Conservation (phyloP, 2,888 invertebrate species). For the Pammene fasciana region DNA sequence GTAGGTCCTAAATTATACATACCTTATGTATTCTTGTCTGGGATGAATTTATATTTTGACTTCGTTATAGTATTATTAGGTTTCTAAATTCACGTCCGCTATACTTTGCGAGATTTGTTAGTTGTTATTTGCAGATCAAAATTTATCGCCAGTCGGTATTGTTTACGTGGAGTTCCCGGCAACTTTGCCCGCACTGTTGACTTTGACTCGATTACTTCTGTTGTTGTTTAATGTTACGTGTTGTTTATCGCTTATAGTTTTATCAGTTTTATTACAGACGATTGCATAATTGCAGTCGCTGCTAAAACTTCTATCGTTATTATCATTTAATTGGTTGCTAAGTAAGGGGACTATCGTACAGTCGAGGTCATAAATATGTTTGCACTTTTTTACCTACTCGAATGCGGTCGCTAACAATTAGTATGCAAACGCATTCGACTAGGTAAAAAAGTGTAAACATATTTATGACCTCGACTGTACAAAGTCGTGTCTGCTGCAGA, state of each 20-base stretch:
- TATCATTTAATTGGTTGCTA: background rate
- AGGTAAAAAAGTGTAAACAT: too few relatives aligned
- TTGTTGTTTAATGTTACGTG: constrained; percentile 36
- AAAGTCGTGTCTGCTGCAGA: background rate
- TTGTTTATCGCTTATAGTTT: constrained; percentile 23
- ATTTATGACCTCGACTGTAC: too few relatives aligned
- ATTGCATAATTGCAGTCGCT: constrained; percentile 27
- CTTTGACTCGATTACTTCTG: constrained; percentile 35
- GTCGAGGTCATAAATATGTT: too few relatives aligned
- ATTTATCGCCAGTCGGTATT: constrained; percentile 28
- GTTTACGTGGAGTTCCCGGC: constrained; percentile 33
- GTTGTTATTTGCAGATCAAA: constrained; percentile 17
- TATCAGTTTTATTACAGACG: constrained; percentile 27
- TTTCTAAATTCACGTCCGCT: constrained; percentile 6
- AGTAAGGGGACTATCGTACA: too few relatives aligned
- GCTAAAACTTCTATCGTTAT: constrained; percentile 29
- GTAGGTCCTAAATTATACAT: too few relatives aligned
- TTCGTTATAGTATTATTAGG: too few relatives aligned
- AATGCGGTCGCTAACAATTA: background rate
- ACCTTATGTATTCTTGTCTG: too few relatives aligned
- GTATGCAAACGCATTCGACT: background rate
- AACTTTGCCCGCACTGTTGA: constrained; percentile 36
- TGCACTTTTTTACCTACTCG: too few relatives aligned
- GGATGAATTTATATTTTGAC: too few relatives aligned
- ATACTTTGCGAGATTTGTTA: constrained; percentile 12